Evolutionary conservation across 2,888 invertebrate genomes (phyloP), one percentile per base, ranked within the genome.

Genomic region (Steinernema hermaphroditum): DNA sequence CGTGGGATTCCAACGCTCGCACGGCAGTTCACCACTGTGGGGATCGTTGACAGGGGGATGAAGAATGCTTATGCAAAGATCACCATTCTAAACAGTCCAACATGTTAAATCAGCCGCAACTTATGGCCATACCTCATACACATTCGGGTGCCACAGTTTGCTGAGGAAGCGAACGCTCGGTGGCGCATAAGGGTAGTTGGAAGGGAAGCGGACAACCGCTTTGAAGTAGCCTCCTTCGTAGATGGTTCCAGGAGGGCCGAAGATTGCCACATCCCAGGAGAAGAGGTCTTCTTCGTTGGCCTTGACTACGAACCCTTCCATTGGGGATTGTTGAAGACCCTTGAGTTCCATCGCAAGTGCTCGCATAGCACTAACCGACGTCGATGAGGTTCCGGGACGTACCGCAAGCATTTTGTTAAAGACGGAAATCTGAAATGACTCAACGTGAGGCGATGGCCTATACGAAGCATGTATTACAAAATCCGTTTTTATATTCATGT

Each of bases 131-230:
- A 83, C 84, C 77, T 84, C 97, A 90, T 99, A 99, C 27, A 99
- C 97, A 91, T 98, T 98, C 81, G 98, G 98, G 90, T 99, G 98
- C 96, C 97, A 98, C 84, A 98, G 96, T 92, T 97, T 97, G 81
- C 96, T 94, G 88, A 96, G 91, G 90, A 98, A 98, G 87, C 95
- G 92, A 89, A 99, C 93, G 83, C 94, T 92, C 79, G 98, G 98
- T 79, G 98, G 98, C 83, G 96, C 95, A 89, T 98, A 99, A 72
- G 98, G 98, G 89, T 98, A 98, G 88, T 98, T 97, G 84, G 92
- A 90, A 74, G 98, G 98, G 88, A 99, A 98, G 89, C 95, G 95
- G 93, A 98, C 94, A 89, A 93, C 92, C 88, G 98, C 97, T 92
- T 96, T 98, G 90, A 72, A 72, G 29, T 72, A 72, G 50, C 37